phyloP scores from a whole-genome alignment of 2,797 vertebrate species.

The Rhadinocentrus ornatus region DNA sequence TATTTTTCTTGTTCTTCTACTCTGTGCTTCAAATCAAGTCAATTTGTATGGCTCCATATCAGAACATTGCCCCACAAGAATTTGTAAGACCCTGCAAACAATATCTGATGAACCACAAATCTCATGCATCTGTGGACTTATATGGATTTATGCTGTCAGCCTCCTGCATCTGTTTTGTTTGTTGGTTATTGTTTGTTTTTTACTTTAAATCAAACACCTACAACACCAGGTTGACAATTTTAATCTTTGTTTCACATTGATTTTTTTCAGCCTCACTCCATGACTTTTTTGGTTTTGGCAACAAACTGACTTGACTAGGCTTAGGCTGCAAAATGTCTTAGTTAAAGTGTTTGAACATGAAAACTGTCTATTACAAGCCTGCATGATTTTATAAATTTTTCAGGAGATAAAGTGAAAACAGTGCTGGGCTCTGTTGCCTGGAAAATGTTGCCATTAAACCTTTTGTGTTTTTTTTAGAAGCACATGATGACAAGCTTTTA shows the following conservation, averaged over 20 bases:
- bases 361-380: not conserved
- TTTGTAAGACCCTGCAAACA: constrained; percentile 10
- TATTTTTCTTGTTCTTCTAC: constrained; percentile 8
- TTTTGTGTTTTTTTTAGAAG: not conserved
- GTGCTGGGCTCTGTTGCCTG: not conserved
- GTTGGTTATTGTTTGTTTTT: not conserved
- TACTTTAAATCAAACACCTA: not conserved
- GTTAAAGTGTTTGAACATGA: not conserved
- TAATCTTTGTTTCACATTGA: not conserved
- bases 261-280: not conserved
- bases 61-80: constrained; percentile 2
- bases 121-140: constrained; percentile 10
- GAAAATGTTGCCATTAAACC: not conserved
- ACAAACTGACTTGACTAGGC: not conserved
- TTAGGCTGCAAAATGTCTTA: not conserved
- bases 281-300: not conserved
- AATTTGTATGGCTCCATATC: constrained; percentile 19
- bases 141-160: not conserved
- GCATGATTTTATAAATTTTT: not conserved
- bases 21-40: constrained; percentile 18
- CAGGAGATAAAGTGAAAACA: not conserved
- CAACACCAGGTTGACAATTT: not conserved
- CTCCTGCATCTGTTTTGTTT: not conserved
- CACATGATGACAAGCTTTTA: not conserved
- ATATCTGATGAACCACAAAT: constrained; percentile 23